A percentile compares a stretch with the other conserved stretches of the same genome.
Conservation (phyloP, 2,888 invertebrate species). For the Brachycybe producta region DNA sequence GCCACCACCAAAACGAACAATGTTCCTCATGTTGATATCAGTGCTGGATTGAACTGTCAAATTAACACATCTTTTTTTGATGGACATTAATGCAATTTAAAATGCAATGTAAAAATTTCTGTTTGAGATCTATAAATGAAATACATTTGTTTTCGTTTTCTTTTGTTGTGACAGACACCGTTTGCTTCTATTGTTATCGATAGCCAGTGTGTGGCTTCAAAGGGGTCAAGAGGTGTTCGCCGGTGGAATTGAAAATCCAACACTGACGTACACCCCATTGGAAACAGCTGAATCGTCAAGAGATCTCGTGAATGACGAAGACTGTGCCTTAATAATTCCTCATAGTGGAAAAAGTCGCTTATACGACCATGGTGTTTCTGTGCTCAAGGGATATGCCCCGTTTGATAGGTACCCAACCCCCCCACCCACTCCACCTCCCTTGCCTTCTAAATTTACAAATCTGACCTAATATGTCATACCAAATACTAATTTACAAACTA, state of each 20-base stretch:
- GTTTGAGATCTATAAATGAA: no score
- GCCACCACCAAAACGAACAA: no score
- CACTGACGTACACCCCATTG: slow-evolving; percentile 10
- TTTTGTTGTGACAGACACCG: slow-evolving; percentile 10
- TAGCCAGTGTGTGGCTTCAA: slow-evolving; percentile 8
- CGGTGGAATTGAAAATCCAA: slow-evolving; percentile 15
- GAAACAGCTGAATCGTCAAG: slow-evolving; percentile 14
- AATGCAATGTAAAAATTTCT: no score
- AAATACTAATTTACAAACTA: no score
- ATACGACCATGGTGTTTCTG: slow-evolving; percentile 11
- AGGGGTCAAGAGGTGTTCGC: not conserved
- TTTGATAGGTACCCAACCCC: slow-evolving; percentile 12
- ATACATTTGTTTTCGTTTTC: not conserved
- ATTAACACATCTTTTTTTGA: no score
- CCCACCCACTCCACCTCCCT: not conserved
- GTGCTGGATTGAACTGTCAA: no score
- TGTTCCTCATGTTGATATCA: no score
- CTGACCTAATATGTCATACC: no score
- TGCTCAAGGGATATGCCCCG: slow-evolving; percentile 13
- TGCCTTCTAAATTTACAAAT: no score
- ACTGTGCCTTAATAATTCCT: slow-evolving; percentile 14
- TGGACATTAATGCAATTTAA: no score
- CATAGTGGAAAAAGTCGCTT: slow-evolving; percentile 16
- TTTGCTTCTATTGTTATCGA: slow-evolving; percentile 1
- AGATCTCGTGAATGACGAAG: slow-evolving; percentile 1